A percentile compares a stretch with the other conserved stretches of the same genome.
phyloP scores from a whole-genome alignment of 2,888 invertebrate genomes.

The Leptopilina drosophilae region DNA sequence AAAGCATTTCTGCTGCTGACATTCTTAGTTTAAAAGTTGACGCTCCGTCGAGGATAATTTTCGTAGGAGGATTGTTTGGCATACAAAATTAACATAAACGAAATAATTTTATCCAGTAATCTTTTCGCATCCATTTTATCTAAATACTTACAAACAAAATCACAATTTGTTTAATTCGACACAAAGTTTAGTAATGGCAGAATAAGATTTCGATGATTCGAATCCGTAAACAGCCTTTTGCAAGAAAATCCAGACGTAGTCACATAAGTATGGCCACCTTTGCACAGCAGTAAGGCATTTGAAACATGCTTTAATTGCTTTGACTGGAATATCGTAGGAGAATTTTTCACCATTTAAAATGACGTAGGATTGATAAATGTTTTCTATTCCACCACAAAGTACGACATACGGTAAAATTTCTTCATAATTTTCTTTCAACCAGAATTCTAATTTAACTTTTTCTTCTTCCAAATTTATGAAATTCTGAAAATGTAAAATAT shows the following conservation, averaged over 20 bases:
- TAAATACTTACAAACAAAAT: neutral
- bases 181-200: conserved; percentile 40
- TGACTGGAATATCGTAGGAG: conserved; percentile 16
- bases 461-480: too few relatives aligned
- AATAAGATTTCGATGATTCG: conserved; percentile 31
- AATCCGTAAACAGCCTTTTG: conserved; percentile 42
- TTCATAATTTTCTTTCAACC: too few relatives aligned
- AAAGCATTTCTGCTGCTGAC: too few relatives aligned
- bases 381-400: too few relatives aligned
- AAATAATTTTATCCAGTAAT: neutral
- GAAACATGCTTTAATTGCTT: conserved; percentile 42
- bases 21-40: too few relatives aligned
- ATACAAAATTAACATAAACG: neutral
- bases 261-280: conserved; percentile 35
- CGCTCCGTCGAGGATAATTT: too few relatives aligned
- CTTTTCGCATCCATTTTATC: neutral
- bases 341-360: conserved; percentile 41
- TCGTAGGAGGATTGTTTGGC: neutral
- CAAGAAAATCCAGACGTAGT: conserved; percentile 44
- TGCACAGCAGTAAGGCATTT: conserved; percentile 44
- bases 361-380: conserved; percentile 21
- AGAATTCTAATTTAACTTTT: too few relatives aligned
- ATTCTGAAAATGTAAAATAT: too few relatives aligned
- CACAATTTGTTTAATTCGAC: conserved; percentile 37
- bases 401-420: too few relatives aligned